Evolutionary conservation across 2,888 invertebrate species (phyloP).

Genomic region (Erebia palarica): DNA sequence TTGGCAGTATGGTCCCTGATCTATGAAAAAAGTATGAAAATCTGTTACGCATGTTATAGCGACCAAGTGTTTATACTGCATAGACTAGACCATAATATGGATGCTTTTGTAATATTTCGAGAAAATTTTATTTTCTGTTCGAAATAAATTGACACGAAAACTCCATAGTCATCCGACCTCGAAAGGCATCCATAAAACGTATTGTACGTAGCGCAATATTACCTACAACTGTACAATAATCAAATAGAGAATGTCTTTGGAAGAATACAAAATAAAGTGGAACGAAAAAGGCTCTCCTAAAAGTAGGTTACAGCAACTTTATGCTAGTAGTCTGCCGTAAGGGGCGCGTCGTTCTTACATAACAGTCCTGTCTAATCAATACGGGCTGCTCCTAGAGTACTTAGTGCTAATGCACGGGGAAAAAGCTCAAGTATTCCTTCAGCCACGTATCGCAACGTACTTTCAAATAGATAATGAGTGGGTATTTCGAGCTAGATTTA

Average conservation of each 20-base stretch:
- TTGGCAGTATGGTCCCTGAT: too few relatives aligned
- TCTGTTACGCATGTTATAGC: too few relatives aligned
- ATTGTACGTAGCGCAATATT: constrained; percentile 7
- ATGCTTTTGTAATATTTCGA: too few relatives aligned
- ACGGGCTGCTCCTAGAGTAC: constrained; percentile 67
- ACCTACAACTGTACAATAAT: constrained; percentile 13
- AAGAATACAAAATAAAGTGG: constrained; percentile 26
- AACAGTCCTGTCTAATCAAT: constrained; percentile 78
- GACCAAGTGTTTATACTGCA: too few relatives aligned
- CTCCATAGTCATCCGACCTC: constrained; percentile 1
- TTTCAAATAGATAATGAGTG: too few relatives aligned
- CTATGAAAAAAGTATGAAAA: too few relatives aligned
- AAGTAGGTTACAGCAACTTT: constrained; percentile 47
- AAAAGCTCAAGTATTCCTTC: constrained; percentile 52
- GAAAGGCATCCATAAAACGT: not conserved
- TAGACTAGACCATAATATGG: too few relatives aligned
- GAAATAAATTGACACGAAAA: not conserved
- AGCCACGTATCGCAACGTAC: not conserved
- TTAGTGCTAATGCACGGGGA: constrained; percentile 68
- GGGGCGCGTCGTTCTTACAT: constrained; percentile 65
- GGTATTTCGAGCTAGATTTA: not conserved
- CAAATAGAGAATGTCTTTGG: constrained; percentile 19
- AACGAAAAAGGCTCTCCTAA: constrained; percentile 35
- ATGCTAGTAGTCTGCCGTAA: constrained; percentile 52
- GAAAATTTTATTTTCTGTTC: not conserved